Base-by-base conservation (phyloP, 2,888 invertebrate species). In the Caenorhabditis japonica region DNA sequence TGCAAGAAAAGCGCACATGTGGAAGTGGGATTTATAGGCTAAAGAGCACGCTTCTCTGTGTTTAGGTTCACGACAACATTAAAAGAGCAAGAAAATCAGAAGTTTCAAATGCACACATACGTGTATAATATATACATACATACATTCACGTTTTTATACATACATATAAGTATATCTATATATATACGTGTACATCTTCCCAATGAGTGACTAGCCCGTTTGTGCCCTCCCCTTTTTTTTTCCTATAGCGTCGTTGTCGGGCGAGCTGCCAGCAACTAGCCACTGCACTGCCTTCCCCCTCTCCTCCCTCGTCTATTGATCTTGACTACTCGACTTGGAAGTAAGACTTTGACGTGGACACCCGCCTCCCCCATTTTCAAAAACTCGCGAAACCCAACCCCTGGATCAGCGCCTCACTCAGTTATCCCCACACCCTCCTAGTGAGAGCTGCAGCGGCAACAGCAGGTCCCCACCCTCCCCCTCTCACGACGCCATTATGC, bases 371-470 rank as follows among this genome's bases (percentile, higher is more conserved):
- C 30, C 53, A 60, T 60, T 69, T 69, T 69, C 46, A 68, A 59
- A 68, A 68, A 66, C 66, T 66, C 66, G 49, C 56, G 56, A 66
- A 66, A 66, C 66, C 66, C 66, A 66, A 41, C 66, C 66, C 62
- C 64, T 66, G 66, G 66, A 66, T 66, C 66, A 66, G 58, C 68
- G 68, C 68, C 68, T 46, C 58, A 43, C 68, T 68, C 68, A 52
- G 59, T 68, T 68, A 58, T 59, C 68, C 68, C 39, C 52, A 55
- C 39, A n/a, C 39, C 52, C 38, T 46, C 46, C 59, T 52, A 56
- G 59, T 59, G 66, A 30, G 62, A 66, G 56, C 56, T 56, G 66
- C 56, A 64, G 64, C 49, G 64, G 64, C 66, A 56, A 56, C 56
- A 56, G 66, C 66, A 66, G 66, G 53, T 55, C 66, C 58, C 43